These are phyloP conservation scores for Thymallus thymallus DNA, from an alignment of 2,113 vertebrate species.

Conservation along the genomic window DNA sequence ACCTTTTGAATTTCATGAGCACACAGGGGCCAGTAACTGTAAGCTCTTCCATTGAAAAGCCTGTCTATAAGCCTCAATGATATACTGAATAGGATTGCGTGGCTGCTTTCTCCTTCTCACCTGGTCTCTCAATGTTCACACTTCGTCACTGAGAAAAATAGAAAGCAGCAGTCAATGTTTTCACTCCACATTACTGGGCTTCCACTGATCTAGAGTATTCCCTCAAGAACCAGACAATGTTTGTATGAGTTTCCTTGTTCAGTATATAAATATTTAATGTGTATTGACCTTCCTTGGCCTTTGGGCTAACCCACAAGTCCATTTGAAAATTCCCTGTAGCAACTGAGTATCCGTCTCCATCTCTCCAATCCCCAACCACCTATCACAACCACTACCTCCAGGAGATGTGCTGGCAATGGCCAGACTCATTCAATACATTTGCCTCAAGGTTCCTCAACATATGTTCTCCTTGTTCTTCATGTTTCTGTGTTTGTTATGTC, in stretches of 20 bases:
- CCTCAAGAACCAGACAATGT: neutral
- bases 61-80: neutral
- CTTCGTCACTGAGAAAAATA: neutral
- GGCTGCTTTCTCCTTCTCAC: neutral
- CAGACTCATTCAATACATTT: too few species aligned
- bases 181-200: neutral
- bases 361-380: neutral
- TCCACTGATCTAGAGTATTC: neutral
- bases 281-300: neutral
- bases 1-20: slow-evolving; percentile 21
- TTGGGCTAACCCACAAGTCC: neutral
- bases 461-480: neutral
- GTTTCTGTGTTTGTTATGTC: too few species aligned
- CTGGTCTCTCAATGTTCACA: neutral
- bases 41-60: neutral
- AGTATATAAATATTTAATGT: neutral
- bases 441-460: too few species aligned
- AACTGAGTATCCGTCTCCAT: neutral
- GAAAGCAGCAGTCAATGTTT: neutral
- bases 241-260: neutral
- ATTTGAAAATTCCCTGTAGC: too few species aligned
- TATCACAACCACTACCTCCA: too few species aligned
- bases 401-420: too few species aligned
- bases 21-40: neutral
- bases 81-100: neutral